Evolutionary conservation across 2,113 vertebrate species (phyloP).

Genomic region (Salvelinus fontinalis): DNA sequence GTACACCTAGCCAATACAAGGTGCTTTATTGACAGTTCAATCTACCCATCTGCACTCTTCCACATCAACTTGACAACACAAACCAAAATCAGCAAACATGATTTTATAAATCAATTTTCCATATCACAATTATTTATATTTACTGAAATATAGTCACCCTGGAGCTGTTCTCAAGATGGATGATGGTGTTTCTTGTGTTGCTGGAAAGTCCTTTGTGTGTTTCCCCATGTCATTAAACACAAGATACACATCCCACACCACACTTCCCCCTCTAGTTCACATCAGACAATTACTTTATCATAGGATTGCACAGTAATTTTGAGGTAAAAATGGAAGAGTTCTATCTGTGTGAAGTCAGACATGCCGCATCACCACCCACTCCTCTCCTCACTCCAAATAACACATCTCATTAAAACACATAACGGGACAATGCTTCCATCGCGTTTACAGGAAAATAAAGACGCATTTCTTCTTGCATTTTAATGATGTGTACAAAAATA

Average conservation of each 20-base stretch:
- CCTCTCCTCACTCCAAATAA: not conserved
- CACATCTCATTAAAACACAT: slow-evolving; percentile 50
- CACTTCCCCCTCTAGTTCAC: not conserved
- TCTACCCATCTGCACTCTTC: too few species aligned
- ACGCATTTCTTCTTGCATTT: slow-evolving; percentile 26
- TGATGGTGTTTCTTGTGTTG: too few species aligned
- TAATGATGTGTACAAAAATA: slow-evolving; percentile 42
- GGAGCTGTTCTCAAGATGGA: too few species aligned
- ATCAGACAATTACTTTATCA: slow-evolving; percentile 26
- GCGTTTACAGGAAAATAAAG: not conserved
- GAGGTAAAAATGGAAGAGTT: slow-evolving; percentile 18
- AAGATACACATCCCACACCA: not conserved
- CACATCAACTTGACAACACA: too few species aligned
- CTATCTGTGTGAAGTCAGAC: slow-evolving; percentile 43
- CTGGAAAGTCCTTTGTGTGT: too few species aligned
- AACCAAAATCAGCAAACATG: too few species aligned
- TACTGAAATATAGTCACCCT: too few species aligned
- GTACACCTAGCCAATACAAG: too few species aligned
- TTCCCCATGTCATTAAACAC: too few species aligned
- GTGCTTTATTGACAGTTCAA: too few species aligned
- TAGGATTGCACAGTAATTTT: slow-evolving; percentile 1
- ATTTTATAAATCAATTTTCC: too few species aligned
- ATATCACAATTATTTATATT: too few species aligned
- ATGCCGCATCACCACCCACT: slow-evolving; percentile 15
- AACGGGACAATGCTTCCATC: not conserved